Percentiles rank a stretch among this genome's conserved stretches.
Conservation (phyloP, 2,888 invertebrate species). For the Eudemis profundana region DNA sequence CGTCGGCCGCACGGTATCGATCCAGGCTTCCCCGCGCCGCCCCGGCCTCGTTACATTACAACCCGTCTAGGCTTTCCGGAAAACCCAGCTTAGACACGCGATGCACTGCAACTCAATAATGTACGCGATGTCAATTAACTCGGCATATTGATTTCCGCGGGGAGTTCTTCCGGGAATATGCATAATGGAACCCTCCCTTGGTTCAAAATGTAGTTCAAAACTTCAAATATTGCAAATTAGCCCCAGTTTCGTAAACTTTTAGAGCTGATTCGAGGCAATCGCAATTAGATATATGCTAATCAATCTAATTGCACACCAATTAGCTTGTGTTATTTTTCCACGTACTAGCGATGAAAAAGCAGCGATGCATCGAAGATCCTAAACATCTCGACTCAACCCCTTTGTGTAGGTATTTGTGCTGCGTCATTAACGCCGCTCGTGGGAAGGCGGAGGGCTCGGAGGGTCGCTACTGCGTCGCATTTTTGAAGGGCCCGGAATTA, state of each 20-base stretch:
- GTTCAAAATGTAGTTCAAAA: no score
- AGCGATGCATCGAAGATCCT: slow-evolving; percentile 2
- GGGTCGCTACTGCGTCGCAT: slow-evolving; percentile 37
- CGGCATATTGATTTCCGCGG: slow-evolving; percentile 20
- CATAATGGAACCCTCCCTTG: background rate
- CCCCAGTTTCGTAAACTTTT: slow-evolving; percentile 14
- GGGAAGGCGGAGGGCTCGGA: slow-evolving; percentile 19
- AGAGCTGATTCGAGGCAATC: slow-evolving; percentile 7
- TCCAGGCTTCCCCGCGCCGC: slow-evolving; percentile 49
- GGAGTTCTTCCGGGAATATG: background rate
- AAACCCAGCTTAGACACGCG: slow-evolving; percentile 48
- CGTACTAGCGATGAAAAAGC: slow-evolving; percentile 2
- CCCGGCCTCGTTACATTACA: slow-evolving; percentile 57
- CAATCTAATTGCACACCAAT: slow-evolving; percentile 1
- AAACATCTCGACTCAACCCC: slow-evolving; percentile 5
- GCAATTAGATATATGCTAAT: slow-evolving; percentile 21
- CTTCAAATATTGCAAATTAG: background rate
- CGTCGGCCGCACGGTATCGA: slow-evolving; percentile 41
- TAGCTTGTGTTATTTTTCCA: slow-evolving; percentile 14
- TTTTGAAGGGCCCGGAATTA: slow-evolving; percentile 43
- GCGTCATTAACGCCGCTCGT: slow-evolving; percentile 9
- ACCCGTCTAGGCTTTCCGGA: slow-evolving; percentile 63
- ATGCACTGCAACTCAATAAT: slow-evolving; percentile 44
- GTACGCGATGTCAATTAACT: slow-evolving; percentile 20
- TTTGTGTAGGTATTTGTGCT: slow-evolving; percentile 18